Conservation (phyloP, 2,797 vertebrate genomes). For the Rhodeus uyekii region DNA sequence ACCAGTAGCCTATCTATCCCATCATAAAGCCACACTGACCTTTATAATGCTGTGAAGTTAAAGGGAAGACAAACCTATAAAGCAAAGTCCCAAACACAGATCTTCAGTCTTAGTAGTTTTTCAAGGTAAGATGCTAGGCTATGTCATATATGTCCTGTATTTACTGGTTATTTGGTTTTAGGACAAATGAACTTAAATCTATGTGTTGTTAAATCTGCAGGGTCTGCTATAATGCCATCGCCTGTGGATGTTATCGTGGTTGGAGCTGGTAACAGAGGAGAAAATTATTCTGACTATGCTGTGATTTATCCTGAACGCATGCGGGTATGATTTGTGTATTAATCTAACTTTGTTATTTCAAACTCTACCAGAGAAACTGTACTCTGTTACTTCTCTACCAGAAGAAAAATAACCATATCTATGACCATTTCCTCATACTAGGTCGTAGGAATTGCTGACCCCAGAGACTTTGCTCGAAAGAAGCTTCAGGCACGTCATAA, state of each 20-base stretch:
- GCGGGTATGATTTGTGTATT: conserved; percentile 65
- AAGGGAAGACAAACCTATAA: conserved; percentile 12
- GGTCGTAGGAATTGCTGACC: conserved; percentile 78
- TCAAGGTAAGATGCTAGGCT: not conserved
- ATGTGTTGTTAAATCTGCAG: conserved; percentile 1
- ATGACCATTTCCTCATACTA: conserved; percentile 31
- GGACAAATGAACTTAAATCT: not conserved
- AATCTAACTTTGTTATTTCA: not conserved
- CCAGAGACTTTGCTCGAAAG: conserved; percentile 72
- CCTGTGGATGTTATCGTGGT: conserved; percentile 77
- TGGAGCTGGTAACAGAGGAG: conserved; percentile 78
- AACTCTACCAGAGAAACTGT: no score
- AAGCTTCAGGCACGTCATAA: conserved; percentile 70
- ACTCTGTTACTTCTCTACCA: no score
- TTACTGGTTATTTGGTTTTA: not conserved
- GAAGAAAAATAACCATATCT: not conserved
- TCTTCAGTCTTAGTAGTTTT: not conserved
- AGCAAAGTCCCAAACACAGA: conserved; percentile 1
- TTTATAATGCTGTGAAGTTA: conserved; percentile 23
- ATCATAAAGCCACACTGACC: not conserved
- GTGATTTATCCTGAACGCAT: conserved; percentile 73
- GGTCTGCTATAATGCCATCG: conserved; percentile 66
- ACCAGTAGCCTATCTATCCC: not conserved
- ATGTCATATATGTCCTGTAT: not conserved
- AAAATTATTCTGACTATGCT: conserved; percentile 74